Evolutionary conservation across 1,140 invertebrate genomes (phyloP).

Genomic region (Venustaconcha ellipsiformis): DNA sequence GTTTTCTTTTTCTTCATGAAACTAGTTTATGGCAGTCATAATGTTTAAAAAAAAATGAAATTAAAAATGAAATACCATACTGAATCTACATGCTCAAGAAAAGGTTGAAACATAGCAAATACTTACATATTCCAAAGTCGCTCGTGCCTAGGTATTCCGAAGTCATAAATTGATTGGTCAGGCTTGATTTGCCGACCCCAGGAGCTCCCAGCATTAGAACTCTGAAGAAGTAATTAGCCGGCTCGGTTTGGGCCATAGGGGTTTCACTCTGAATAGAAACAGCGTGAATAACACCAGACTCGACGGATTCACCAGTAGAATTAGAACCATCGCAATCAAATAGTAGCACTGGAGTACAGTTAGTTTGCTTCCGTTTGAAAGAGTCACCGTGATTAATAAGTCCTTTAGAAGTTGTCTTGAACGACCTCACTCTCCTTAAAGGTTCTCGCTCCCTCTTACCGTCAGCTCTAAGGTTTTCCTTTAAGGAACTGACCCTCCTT

Average conservation of each 20-base stretch:
- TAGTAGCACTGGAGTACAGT: no score
- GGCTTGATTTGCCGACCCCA: conserved; percentile 87
- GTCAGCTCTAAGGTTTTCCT: conserved; percentile 1
- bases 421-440: conserved; percentile 79
- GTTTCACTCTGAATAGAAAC: no score
- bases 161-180: conserved; percentile 91
- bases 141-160: conserved; percentile 93
- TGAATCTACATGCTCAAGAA: no score
- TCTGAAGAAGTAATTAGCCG: conserved; percentile 70
- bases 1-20: no score
- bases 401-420: conserved; percentile 86
- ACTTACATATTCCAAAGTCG: conserved; percentile 69
- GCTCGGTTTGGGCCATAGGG: no score
- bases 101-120: background rate
- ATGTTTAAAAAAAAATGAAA: no score
- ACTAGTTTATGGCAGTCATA: no score
- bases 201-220: conserved; percentile 88
- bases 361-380: conserved; percentile 68
- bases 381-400: conserved; percentile 93
- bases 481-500: conserved; percentile 3
- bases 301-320: no score
- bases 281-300: no score
- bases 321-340: no score
- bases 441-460: conserved; percentile 18
- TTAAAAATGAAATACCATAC: no score